A percentile compares a stretch with the other conserved stretches of the same genome.
Conservation (phyloP, 2,113 vertebrate species). For the Cyanoderma ruficeps region DNA sequence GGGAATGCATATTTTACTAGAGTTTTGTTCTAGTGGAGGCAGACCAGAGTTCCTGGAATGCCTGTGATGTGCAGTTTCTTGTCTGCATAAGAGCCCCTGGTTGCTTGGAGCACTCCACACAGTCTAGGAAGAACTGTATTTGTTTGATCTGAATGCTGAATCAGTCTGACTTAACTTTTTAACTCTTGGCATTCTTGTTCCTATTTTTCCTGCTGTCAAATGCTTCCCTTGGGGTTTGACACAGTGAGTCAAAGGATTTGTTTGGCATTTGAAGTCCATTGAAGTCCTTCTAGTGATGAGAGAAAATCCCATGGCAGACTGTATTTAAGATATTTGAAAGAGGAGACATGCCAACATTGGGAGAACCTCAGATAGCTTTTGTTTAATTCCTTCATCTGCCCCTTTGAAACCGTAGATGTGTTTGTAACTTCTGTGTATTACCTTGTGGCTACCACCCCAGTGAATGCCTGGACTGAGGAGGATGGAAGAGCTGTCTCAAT, state of each 20-base stretch:
- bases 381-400: neutral
- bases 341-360: neutral
- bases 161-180: neutral
- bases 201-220: neutral
- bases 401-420: neutral
- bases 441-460: neutral
- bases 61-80: conserved; percentile 50
- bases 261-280: conserved; percentile 2
- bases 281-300: neutral
- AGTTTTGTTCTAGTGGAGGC: neutral
- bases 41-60: conserved; percentile 28
- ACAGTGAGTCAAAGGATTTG: neutral
- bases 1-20: neutral
- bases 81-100: neutral
- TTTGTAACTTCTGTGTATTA: neutral
- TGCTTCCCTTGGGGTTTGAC: neutral
- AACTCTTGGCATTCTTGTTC: conserved; percentile 18
- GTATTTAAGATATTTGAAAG: conserved; percentile 23
- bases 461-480: neutral
- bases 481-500: neutral
- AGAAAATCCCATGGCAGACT: conserved; percentile 3
- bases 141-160: conserved; percentile 26
- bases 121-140: neutral
- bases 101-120: conserved; percentile 12
- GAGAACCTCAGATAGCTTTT: neutral